Percentiles rank a stretch among this genome's conserved stretches.
Conservation (phyloP, 2,797 vertebrate species). For the Enteromius paludinosus region DNA sequence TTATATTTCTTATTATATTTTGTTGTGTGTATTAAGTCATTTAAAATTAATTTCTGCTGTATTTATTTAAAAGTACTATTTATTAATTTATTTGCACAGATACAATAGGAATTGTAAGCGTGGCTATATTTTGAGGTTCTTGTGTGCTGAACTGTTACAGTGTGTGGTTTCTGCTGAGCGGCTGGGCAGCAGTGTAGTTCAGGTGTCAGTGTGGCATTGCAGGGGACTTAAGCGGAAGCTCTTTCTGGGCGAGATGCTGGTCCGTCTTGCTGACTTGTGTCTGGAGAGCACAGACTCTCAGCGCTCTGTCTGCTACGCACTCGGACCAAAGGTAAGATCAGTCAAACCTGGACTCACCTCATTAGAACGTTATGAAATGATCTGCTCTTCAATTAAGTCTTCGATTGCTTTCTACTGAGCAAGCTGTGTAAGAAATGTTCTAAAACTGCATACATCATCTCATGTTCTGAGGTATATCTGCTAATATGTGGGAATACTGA, state of each 20-base stretch:
- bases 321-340: slow-evolving; percentile 81
- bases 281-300: slow-evolving; percentile 73
- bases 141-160: slow-evolving; percentile 65
- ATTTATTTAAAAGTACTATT: neutral
- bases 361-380: neutral
- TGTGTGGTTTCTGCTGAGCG: slow-evolving; percentile 78
- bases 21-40: neutral
- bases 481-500: neutral
- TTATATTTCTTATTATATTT: neutral
- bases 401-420: neutral
- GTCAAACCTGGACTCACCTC: neutral
- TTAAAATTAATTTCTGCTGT: neutral
- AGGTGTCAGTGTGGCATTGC: slow-evolving; percentile 89
- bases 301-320: slow-evolving; percentile 80
- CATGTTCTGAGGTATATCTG: neutral
- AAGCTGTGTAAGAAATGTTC: neutral
- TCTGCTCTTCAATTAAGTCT: neutral
- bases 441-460: neutral
- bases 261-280: slow-evolving; percentile 83
- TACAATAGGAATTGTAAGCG: neutral
- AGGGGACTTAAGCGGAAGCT: slow-evolving; percentile 79
- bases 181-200: slow-evolving; percentile 80
- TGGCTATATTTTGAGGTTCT: neutral
- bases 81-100: neutral
- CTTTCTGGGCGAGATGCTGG: slow-evolving; percentile 86